Percentiles rank a stretch among this genome's conserved stretches.
Evolutionary conservation across 2,888 invertebrate species (phyloP).

Genomic region (Mechanitis mazaeus): DNA sequence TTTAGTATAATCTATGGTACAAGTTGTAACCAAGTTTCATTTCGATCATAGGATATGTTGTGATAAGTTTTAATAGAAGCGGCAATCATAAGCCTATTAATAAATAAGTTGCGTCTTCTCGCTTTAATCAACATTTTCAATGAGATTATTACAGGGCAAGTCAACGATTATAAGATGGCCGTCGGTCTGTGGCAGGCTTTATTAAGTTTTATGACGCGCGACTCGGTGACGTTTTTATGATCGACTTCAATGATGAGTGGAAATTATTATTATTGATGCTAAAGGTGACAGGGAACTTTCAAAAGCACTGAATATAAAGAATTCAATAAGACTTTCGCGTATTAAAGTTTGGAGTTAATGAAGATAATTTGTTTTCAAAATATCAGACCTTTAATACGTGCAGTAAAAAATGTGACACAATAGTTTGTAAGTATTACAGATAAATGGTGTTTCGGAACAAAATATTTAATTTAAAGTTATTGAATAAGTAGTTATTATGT

Average conservation of each 20-base stretch:
- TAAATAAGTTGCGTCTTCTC: conserved; percentile 52
- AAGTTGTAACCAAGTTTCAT: conserved; percentile 35
- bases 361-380: conserved; percentile 5
- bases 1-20: conserved; percentile 36
- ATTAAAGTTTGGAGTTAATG: conserved; percentile 7
- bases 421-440: not conserved
- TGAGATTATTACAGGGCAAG: conserved; percentile 55
- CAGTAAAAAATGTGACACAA: not conserved
- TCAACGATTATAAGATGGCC: conserved; percentile 39
- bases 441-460: no score
- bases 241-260: conserved; percentile 25
- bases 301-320: not conserved
- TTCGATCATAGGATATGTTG: conserved; percentile 46
- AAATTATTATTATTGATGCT: conserved; percentile 25
- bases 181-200: conserved; percentile 38
- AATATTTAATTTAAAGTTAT: no score
- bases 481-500: no score
- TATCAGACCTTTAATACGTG: not conserved
- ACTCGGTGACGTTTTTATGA: conserved; percentile 21
- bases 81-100: conserved; percentile 63
- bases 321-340: not conserved
- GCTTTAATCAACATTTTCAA: conserved; percentile 64
- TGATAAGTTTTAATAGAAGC: conserved; percentile 58
- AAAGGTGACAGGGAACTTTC: conserved; percentile 16
- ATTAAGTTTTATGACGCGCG: conserved; percentile 40